Percentiles rank a stretch among this genome's conserved stretches.
Evolutionary conservation across 2,113 vertebrate genomes (phyloP).

Genomic region (Limnothrissa miodon): DNA sequence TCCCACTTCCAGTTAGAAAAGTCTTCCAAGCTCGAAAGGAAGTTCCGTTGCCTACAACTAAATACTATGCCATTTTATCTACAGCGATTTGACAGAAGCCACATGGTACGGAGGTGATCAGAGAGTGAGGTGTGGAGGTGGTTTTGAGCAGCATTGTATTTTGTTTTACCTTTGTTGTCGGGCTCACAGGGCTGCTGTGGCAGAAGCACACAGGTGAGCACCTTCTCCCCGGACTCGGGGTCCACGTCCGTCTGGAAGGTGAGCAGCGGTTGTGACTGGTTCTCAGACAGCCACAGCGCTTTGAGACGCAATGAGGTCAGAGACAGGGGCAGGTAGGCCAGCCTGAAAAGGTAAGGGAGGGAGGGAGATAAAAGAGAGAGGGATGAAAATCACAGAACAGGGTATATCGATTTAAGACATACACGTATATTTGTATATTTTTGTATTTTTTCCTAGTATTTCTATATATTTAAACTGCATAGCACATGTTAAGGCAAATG

Average conservation of each 20-base stretch:
- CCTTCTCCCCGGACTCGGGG: conserved; percentile 84
- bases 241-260: conserved; percentile 94
- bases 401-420: neutral
- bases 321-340: conserved; percentile 85
- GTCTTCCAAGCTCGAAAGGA: no score
- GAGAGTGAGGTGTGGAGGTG: neutral
- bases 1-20: no score
- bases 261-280: conserved; percentile 96
- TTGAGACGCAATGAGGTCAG: conserved; percentile 89
- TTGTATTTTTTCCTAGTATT: no score
- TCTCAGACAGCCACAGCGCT: conserved; percentile 96
- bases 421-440: neutral
- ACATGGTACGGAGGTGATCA: no score
- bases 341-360: conserved; percentile 60
- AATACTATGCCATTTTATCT: no score
- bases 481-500: no score
- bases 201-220: conserved; percentile 95
- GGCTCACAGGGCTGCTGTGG: conserved; percentile 88
- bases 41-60: no score
- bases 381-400: neutral
- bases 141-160: neutral
- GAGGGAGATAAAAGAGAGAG: neutral
- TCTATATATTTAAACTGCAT: no score
- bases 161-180: conserved; percentile 78
- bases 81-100: no score